Base-by-base conservation (phyloP, 2,797 vertebrate genomes). In the Hippocampus kuda region DNA sequence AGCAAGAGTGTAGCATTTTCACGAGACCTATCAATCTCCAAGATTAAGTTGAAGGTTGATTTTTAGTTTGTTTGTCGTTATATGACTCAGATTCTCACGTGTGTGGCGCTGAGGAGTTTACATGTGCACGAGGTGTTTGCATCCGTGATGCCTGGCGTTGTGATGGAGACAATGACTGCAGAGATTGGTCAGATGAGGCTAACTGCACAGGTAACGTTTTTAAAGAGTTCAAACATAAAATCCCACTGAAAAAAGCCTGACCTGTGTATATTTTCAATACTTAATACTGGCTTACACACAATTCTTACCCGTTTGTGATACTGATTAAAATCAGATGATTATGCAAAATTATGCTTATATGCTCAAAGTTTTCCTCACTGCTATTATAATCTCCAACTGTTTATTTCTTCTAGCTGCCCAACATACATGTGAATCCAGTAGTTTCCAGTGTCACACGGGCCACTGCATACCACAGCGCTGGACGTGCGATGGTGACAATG, bases 391-490 rank as follows among this genome's bases (percentile, higher is more conserved):
- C 15, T 54, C 16, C n/a, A 53, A 56, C 13, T 68, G 15, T 41
- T 24, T 38, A 75, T 68, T 78, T 83, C 12, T 78, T 83, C 12
- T 70, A 98, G 95, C 93, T 78, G 91, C 93, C 66, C 94, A 92
- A 66, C 96, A 96, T 81, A 98, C 96, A 1, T 99, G 97, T 0
- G 95, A 98, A 82, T 89, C 94, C 71, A 94, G 91, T 79, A 97
- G 95, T 81, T 99, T 99, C 88, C 95, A 96, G 87, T 99, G 97
- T 76, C 94, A 85, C 70, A 97, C 96, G 0, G 95, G 95, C 22
- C 97, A 98, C 90, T 99, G 97, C 72, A 96, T 99, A 77, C 97
- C 97, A 0, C 94, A 94, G 87, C 93, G 95, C 68, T 99, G 97
- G 97, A 92, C 93, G 0, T 99, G 97, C 15, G 97, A 99, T 0